Evolutionary conservation across 2,113 vertebrate species (phyloP).

Genomic region (Corvus hawaiiensis): DNA sequence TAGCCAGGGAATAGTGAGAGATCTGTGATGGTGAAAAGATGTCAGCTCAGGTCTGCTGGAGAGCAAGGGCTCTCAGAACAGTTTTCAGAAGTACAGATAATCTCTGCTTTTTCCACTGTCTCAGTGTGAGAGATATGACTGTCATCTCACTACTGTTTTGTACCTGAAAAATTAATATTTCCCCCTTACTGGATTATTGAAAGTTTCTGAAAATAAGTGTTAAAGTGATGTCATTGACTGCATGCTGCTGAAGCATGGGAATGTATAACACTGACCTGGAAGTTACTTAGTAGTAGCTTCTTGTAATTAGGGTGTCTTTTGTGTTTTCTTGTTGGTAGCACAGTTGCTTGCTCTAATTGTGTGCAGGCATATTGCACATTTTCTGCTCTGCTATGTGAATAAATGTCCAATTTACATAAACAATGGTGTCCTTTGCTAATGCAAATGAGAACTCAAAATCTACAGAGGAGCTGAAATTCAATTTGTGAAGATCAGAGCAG

Average conservation of each 20-base stretch:
- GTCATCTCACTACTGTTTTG: background rate
- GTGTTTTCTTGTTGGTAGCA: background rate
- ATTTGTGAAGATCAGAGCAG: background rate
- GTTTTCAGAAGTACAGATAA: background rate
- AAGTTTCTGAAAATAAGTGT: background rate
- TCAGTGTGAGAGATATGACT: background rate
- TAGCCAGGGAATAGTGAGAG: background rate
- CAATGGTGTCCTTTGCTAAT: background rate
- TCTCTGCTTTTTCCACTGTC: background rate
- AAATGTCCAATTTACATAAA: constrained; percentile 18
- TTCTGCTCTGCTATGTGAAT: background rate
- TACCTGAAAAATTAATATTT: background rate
- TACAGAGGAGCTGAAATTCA: background rate
- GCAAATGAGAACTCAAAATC: background rate
- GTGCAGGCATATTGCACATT: background rate
- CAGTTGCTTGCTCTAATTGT: background rate
- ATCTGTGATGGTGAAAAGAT: background rate
- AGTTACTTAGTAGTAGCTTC: background rate
- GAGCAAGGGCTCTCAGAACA: background rate
- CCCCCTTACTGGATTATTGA: background rate
- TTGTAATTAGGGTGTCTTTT: background rate
- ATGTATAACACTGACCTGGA: background rate
- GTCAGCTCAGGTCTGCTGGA: background rate
- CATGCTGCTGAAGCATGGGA: background rate
- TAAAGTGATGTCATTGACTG: background rate